Evolutionary conservation across 2,113 vertebrate genomes (phyloP), one percentile per base, ranked within the genome.

Genomic region (Eidolon helvum): DNA sequence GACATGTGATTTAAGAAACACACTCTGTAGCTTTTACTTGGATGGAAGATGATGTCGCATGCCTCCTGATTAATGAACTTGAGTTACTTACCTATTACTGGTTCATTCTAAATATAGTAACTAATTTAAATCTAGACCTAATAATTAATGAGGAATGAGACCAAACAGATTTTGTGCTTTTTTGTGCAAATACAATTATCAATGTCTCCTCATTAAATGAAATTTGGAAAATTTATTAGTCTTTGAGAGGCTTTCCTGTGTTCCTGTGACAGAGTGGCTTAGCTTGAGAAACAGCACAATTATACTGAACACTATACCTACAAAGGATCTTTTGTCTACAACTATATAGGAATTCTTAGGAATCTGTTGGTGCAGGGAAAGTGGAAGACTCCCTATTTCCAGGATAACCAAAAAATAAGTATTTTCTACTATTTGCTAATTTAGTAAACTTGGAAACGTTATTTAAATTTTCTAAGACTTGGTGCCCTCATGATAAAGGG

Each of bases 71-170:
- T 63, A 92, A 68, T n/a, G 53, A 57, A 88, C 24, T 38, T 78
- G 65, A 80, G 3, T 86, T 40, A 74, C 1, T 77, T 77, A 61
- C n/a, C 35, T 96, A 18, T 48, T 48, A 43, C 61, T 79, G 38
- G 35, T 63, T 86, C 53, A 85, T 68, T 45, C 11, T n/a, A 91
- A 94, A 61, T 71, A 45, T 63, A 78, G 66, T 55, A 82, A 92
- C n/a, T 96, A 48, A 88, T 82, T 93, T 91, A 92, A 83, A 90
- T 38, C 55, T 22, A 66, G 33, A 11, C 48, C 16, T 90, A 61
- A 74, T 45, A 69, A 91, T 77, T 48, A 79, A 68, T 57, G 19
- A 93, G 40, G 9, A 92, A 61, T 68, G 18, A 33, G 4, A 55
- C 35, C 28, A 93, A 61, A 92, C 18, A 45, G 40, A 43, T 72